A percentile compares a stretch with the other conserved stretches of the same genome.
Conservation (phyloP, 1,140 invertebrate genomes). For the Pogonomyrmex californicus region DNA sequence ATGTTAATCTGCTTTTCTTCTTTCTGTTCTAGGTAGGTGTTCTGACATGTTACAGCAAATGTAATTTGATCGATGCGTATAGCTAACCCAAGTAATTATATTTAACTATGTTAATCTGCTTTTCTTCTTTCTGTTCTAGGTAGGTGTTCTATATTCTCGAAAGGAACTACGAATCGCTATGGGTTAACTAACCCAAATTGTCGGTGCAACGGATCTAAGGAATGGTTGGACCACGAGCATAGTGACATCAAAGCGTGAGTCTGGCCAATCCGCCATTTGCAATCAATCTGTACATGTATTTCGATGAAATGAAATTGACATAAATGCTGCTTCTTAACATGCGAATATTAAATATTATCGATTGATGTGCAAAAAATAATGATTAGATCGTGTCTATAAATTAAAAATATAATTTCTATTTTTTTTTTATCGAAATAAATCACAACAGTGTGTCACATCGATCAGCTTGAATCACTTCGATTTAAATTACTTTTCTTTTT, state of each 20-base stretch:
- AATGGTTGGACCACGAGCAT: background rate
- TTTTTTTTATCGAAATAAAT: background rate
- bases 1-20: constrained; percentile 26
- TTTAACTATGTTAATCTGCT: constrained; percentile 12
- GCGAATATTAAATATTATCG: background rate
- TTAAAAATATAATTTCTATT: constrained; percentile 6
- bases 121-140: constrained; percentile 37
- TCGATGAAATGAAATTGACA: background rate
- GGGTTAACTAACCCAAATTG: constrained; percentile 1
- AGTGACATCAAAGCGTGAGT: constrained; percentile 11
- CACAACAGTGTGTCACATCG: background rate
- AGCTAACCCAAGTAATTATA: background rate
- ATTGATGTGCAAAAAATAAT: background rate
- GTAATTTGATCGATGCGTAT: background rate
- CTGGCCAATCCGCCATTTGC: constrained; percentile 8
- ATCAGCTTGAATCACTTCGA: background rate
- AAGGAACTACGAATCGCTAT: background rate
- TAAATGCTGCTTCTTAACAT: background rate
- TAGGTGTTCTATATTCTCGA: constrained; percentile 45
- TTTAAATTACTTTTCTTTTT: background rate
- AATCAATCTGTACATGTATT: background rate
- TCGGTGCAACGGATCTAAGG: constrained; percentile 3
- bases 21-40: constrained; percentile 49
- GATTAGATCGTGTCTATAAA: background rate
- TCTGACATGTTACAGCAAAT: background rate